These are phyloP conservation scores for Bradypus variegatus DNA, from an alignment of 2,797 vertebrate genomes.

Conservation along the genomic window DNA sequence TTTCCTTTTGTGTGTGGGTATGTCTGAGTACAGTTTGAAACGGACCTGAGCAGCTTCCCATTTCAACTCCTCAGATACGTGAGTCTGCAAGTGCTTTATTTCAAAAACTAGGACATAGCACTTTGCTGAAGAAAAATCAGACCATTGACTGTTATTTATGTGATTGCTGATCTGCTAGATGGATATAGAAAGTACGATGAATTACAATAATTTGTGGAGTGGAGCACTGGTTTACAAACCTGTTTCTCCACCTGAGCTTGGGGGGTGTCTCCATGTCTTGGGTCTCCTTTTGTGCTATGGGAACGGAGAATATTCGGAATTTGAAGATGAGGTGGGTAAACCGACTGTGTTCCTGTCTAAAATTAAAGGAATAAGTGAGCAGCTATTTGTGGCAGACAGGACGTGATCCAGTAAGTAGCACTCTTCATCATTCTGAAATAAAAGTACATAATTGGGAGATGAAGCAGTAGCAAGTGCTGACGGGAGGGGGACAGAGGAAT, in stretches of 20 bases:
- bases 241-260: not conserved
- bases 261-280: not conserved
- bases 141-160: constrained; percentile 36
- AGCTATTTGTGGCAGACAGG: constrained; percentile 51
- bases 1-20: not conserved
- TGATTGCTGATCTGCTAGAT: constrained; percentile 20
- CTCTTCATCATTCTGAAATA: constrained; percentile 51
- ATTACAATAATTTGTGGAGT: constrained; percentile 24
- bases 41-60: not conserved
- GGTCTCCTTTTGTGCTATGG: not conserved
- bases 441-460: constrained; percentile 59
- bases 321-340: not conserved
- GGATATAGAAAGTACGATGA: constrained; percentile 18
- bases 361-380: constrained; percentile 55
- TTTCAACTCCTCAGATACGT: not conserved
- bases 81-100: constrained; percentile 31
- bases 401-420: constrained; percentile 53
- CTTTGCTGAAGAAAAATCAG: constrained; percentile 29
- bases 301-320: not conserved
- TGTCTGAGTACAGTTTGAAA: not conserved
- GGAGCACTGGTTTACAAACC: not conserved
- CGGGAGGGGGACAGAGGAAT: constrained; percentile 32
- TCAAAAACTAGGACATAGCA: constrained; percentile 35
- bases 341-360: not conserved
- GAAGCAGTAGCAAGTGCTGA: not conserved